Evolutionary conservation across 2,797 vertebrate genomes (phyloP).

Genomic region (Sorex maritimensis): DNA sequence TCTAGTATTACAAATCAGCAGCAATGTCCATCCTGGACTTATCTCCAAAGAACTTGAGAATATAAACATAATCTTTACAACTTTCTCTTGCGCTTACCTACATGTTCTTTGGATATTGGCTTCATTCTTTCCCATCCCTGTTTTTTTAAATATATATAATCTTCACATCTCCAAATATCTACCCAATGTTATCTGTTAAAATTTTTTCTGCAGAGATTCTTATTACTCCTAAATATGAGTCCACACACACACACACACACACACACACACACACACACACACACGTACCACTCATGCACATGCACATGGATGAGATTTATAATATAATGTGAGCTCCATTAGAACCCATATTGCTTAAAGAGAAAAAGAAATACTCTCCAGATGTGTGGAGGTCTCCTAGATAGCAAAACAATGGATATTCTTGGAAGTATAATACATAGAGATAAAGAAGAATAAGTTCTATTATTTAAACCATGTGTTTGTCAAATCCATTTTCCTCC

Average conservation of each 20-base stretch:
- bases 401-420: background rate
- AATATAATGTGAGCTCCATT: background rate
- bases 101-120: background rate
- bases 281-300: background rate
- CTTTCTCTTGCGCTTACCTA: background rate
- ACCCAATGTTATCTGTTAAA: background rate
- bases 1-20: background rate
- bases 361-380: background rate
- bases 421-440: background rate
- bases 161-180: background rate
- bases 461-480: background rate
- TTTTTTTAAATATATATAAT: background rate
- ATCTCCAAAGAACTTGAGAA: constrained; percentile 15
- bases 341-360: background rate
- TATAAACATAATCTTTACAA: background rate
- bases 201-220: background rate
- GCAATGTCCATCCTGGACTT: background rate
- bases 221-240: too few relatives aligned
- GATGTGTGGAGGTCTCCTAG: background rate
- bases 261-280: too few relatives aligned
- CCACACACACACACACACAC: too few relatives aligned
- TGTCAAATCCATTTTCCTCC: background rate
- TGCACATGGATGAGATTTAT: background rate
- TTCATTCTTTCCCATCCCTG: constrained; percentile 7
- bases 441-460: constrained; percentile 15